These are phyloP conservation scores for Microtus richardsoni DNA, from an alignment of 2,113 vertebrate species.

Conservation along the genomic window DNA sequence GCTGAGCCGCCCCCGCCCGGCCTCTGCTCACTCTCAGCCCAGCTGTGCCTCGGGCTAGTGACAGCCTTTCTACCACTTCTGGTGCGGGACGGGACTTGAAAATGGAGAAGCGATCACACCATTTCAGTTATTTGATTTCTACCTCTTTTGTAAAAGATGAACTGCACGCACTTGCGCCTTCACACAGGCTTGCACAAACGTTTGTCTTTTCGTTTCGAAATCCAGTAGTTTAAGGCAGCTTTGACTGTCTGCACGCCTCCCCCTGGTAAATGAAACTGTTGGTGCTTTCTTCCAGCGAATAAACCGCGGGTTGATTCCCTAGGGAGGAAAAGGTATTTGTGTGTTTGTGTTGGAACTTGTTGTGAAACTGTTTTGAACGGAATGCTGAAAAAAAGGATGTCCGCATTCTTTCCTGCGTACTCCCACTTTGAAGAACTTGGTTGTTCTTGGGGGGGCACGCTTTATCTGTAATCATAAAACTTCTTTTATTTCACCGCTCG, in stretches of 20 bases:
- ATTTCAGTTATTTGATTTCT: constrained; percentile 8
- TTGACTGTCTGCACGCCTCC: neutral
- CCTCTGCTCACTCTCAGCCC: neutral
- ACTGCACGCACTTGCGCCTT: neutral
- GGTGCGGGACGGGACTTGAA: neutral
- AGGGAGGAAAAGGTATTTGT: neutral
- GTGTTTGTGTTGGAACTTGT: constrained; percentile 42
- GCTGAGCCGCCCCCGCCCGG: neutral
- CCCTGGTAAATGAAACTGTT: neutral
- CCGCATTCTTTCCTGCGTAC: neutral
- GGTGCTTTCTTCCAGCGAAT: neutral
- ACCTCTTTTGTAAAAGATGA: constrained; percentile 7
- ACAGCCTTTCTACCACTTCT: neutral
- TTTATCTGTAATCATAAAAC: neutral
- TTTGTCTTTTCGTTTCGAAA: constrained; percentile 30
- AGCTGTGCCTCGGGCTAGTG: neutral
- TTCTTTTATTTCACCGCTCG: neutral
- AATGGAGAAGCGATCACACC: neutral
- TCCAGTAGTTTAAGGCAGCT: neutral
- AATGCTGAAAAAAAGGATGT: neutral
- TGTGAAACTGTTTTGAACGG: constrained; percentile 29
- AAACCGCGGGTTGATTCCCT: neutral
- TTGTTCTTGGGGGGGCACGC: neutral
- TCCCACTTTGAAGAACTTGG: neutral
- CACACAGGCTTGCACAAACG: neutral